phyloP scores from a whole-genome alignment of 1,140 invertebrate genomes.

The Heliconius hewitsoni region DNA sequence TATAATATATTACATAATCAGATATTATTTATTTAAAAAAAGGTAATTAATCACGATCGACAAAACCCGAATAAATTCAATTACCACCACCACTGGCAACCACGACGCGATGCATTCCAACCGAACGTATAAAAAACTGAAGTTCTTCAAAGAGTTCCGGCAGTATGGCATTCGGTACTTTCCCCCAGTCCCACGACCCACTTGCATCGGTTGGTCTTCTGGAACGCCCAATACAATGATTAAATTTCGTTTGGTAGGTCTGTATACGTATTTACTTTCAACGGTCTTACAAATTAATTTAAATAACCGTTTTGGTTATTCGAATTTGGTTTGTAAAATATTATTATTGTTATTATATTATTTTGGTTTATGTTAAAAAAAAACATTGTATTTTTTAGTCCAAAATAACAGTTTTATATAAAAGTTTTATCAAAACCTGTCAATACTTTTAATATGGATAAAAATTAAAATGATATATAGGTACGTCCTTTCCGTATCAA shows the following conservation, averaged over 20 bases:
- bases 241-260: constrained; percentile 56
- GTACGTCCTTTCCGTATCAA: too few relatives aligned
- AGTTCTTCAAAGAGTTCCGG: constrained; percentile 61
- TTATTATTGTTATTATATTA: neutral
- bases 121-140: constrained; percentile 35
- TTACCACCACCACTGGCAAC: constrained; percentile 50
- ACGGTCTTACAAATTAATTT: constrained; percentile 41
- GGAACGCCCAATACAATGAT: constrained; percentile 75
- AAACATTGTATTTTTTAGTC: too few relatives aligned
- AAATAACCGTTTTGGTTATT: neutral
- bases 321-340: neutral
- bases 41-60: neutral
- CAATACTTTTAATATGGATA: too few relatives aligned
- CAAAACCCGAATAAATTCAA: constrained; percentile 50
- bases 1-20: neutral
- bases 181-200: constrained; percentile 71
- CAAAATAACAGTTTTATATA: too few relatives aligned
- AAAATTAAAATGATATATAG: too few relatives aligned
- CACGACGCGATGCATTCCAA: constrained; percentile 52
- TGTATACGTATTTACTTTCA: constrained; percentile 61
- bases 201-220: constrained; percentile 58
- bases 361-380: neutral
- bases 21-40: neutral
- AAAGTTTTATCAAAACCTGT: too few relatives aligned
- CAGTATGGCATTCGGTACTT: constrained; percentile 53